Evolutionary conservation across 2,797 vertebrate species (phyloP), one percentile per base, ranked within the genome.

Genomic region (Heterohyrax brucei): DNA sequence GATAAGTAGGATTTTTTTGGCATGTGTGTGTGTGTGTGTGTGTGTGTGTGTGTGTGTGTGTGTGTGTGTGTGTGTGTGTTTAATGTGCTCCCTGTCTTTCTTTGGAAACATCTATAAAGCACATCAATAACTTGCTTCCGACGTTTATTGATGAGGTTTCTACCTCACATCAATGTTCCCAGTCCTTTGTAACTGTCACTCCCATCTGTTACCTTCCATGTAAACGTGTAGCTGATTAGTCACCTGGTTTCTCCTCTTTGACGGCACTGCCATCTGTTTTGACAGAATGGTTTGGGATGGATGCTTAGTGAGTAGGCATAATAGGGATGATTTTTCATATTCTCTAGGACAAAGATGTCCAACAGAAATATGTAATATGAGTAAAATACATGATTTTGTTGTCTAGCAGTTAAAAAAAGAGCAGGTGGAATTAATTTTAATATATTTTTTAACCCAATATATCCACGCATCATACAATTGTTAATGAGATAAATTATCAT

Each of bases 21-120:
- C 39, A 39, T 39, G 39, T 39, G 39, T 39, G 39, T 39, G 39
- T 39, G 39, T 39, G 39, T 39, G 39, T 39, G 39, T 39, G 39
- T 39, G 39, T 39, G 39, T 39, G 39, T 39, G 39, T 39, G 39
- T 39, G 39, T 39, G 39, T 39, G 39, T 39, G 39, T 39, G 39
- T 39, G 39, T 39, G 39, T 39, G 39, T 39, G 39, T 39, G 39
- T 39, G 39, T 39, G 39, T 39, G 39, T 39, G 39, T 39, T 39
- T 75, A 64, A 81, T 50, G 59, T 18, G 89, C 7, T 28, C 22
- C 16, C 3, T 22, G 92, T 96, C 79, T 8, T 96, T 95, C 56
- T 94, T 59, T 33, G 89, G 87, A 19, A 94, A 93, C 7, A 30
- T 91, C 79, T 81, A 87, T 64, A 61, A 46, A 96, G 72, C 12